phyloP scores from a whole-genome alignment of 2,797 vertebrate genomes.

The Phalanger gymnotis region DNA sequence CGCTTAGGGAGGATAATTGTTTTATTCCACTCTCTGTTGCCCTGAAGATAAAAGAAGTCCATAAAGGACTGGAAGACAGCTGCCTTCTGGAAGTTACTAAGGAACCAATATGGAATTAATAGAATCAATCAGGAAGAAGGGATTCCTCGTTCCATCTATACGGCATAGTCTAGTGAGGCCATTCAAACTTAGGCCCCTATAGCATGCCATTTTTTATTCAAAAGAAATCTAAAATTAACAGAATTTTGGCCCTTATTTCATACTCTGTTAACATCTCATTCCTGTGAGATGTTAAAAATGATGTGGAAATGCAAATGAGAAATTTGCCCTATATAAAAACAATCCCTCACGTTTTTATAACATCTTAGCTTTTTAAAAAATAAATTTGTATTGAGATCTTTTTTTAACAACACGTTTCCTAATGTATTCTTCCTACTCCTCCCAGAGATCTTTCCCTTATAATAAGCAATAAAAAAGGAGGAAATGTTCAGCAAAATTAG shows the following conservation, averaged over 20 bases:
- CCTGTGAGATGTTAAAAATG: not conserved
- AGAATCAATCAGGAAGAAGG: not conserved
- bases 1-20: not conserved
- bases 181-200: not conserved
- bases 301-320: not conserved
- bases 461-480: not conserved
- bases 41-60: not conserved
- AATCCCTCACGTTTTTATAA: not conserved
- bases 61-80: not conserved
- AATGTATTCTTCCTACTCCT: not conserved
- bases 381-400: not conserved
- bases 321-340: not conserved
- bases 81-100: not conserved
- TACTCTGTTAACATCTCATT: not conserved
- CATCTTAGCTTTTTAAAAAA: not conserved
- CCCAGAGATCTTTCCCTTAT: not conserved
- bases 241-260: not conserved
- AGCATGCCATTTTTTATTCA: not conserved
- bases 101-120: not conserved
- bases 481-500: not conserved
- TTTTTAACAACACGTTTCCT: not conserved
- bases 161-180: not conserved
- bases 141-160: not conserved
- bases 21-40: not conserved
- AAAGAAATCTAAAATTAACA: not conserved